Evolutionary conservation across 2,888 invertebrate species (phyloP).

Genomic region (Xiphydria camelus): DNA sequence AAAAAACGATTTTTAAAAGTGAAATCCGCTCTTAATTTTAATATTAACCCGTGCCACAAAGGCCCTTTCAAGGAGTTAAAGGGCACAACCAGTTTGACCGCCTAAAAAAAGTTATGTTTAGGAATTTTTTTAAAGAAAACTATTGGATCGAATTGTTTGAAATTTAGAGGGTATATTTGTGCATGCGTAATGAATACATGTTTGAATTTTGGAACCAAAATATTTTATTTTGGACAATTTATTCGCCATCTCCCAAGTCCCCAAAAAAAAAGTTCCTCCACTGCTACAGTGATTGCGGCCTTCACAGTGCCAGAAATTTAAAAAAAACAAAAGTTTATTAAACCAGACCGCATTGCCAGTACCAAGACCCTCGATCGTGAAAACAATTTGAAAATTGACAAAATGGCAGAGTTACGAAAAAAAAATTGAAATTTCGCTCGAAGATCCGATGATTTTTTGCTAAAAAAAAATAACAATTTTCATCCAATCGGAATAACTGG

Average conservation of each 20-base stretch:
- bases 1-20: too few relatives aligned
- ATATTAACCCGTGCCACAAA: too few relatives aligned
- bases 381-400: not conserved
- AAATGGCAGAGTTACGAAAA: constrained; percentile 3
- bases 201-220: not conserved
- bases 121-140: constrained; percentile 2
- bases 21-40: too few relatives aligned
- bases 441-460: not conserved
- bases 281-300: not conserved
- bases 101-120: not conserved
- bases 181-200: not conserved
- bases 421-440: not conserved
- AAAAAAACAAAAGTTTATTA: constrained; percentile 2
- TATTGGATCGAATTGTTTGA: not conserved
- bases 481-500: not conserved
- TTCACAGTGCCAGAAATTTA: not conserved
- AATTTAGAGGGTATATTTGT: constrained; percentile 1
- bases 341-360: not conserved
- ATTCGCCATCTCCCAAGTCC: constrained; percentile 2
- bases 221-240: not conserved
- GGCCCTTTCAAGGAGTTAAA: too few relatives aligned
- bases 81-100: not conserved
- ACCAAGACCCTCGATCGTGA: not conserved
- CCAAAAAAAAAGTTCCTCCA: not conserved
- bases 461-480: not conserved